Base-by-base conservation (phyloP, 2,888 invertebrate species). In the Acrobasis repandana region DNA sequence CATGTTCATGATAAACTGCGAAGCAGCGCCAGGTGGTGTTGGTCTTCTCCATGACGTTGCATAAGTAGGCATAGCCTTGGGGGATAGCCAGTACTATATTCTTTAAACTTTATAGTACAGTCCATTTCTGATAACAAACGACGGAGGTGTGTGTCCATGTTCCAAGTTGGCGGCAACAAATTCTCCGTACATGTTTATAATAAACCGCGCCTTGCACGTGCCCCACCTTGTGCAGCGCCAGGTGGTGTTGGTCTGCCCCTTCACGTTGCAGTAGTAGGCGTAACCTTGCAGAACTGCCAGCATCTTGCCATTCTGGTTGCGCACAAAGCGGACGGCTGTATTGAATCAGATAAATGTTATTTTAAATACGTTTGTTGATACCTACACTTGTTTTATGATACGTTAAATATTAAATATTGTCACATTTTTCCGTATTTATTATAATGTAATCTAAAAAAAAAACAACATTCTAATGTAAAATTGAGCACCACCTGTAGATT, bases 201-300 rank as follows among this genome's bases (percentile, higher is more conserved):
- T 68, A n/a, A 70, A 60, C 14, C 65, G 56, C 1, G 68, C 67
- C 47, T 62, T 62, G 61, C 70, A 70, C 4, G 28, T 57, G 15
- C 63, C 64, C 65, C 64, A 67, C 9, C 65, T 60, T 10, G 74
- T 73, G 61, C 76, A 75, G 10, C 73, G 63, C 74, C 74, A 77
- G 15, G 67, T 67, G n/a, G 65, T 63, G 8, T 59, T 70, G 49
- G 60, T 65, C 9, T 56, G 8, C 1, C 69, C 66, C 34, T 58
- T 63, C 9, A 62, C 54, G 9, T 65, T 63, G 54, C 69, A 68
- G 64, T 68, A 68, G 65, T 65, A 76, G 0, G 74, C 69, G 60
- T 72, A 67, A 3, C 70, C 68, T 3, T 62, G 60, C 8, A 72
- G 48, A 1, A 74, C 33, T 0, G 71, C 69, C 49, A 75, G 46